A percentile compares a stretch with the other conserved stretches of the same genome.
Conservation (phyloP, 2,888 invertebrate species). For the Dryobota labecula region DNA sequence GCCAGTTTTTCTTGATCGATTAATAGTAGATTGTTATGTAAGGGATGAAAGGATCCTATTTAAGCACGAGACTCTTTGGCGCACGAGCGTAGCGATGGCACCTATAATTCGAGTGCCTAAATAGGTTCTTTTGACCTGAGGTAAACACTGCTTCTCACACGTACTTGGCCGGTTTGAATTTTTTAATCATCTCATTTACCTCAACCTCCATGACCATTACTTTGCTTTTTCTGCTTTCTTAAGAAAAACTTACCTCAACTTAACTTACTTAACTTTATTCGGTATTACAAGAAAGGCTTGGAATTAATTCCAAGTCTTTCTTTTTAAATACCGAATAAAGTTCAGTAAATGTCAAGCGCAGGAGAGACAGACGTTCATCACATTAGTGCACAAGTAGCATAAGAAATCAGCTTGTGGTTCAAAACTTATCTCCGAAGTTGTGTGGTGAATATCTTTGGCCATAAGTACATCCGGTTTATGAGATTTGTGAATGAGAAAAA, state of each 20-base stretch:
- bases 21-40: no score
- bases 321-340: constrained; percentile 45
- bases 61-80: no score
- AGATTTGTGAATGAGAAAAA: constrained; percentile 12
- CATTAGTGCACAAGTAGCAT: constrained; percentile 36
- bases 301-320: constrained; percentile 48
- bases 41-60: no score
- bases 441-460: constrained; percentile 38
- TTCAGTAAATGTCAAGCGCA: constrained; percentile 39
- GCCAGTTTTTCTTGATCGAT: not conserved
- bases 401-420: constrained; percentile 18
- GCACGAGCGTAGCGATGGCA: no score
- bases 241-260: no score
- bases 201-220: not conserved
- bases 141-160: no score
- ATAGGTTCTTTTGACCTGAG: no score
- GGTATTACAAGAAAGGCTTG: no score
- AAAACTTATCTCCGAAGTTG: constrained; percentile 3
- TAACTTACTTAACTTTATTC: no score
- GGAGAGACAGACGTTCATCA: constrained; percentile 41
- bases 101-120: no score
- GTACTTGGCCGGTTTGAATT: no score
- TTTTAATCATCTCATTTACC: not conserved
- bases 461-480: constrained; percentile 8
- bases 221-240: no score